Evolutionary conservation across 2,797 vertebrate species (phyloP).

Genomic region (Myotis daubentonii): DNA sequence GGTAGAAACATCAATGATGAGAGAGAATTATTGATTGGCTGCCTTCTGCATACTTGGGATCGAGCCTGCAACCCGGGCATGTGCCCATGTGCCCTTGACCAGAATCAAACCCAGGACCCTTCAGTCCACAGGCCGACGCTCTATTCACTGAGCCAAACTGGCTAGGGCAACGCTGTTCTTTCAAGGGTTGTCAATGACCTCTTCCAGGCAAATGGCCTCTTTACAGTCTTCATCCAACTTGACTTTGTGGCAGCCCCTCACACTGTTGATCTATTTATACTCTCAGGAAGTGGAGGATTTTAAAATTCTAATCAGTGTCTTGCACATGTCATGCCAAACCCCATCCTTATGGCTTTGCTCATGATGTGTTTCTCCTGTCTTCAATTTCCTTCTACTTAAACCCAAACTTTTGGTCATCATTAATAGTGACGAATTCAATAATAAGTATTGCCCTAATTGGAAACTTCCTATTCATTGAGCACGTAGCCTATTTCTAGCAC

Average conservation of each 20-base stretch:
- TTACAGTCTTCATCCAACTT: not conserved
- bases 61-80: too few species aligned
- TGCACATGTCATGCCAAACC: not conserved
- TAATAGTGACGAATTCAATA: constrained; percentile 9
- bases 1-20: too few species aligned
- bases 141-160: too few species aligned
- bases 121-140: too few species aligned
- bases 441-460: not conserved
- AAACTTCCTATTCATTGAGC: not conserved
- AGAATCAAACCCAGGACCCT: too few species aligned
- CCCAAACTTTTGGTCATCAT: not conserved
- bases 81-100: too few species aligned
- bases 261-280: not conserved
- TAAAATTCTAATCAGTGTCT: not conserved
- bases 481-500: not conserved
- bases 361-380: not conserved
- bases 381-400: constrained; percentile 9
- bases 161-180: not conserved
- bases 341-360: not conserved
- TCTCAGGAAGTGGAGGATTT: not conserved
- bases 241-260: not conserved
- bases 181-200: not conserved
- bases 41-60: too few species aligned
- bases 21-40: too few species aligned
- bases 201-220: not conserved